Evolutionary conservation across 2,888 invertebrate genomes (phyloP), one percentile per base, ranked within the genome.

Genomic region (Zhengitettix transpicula): DNA sequence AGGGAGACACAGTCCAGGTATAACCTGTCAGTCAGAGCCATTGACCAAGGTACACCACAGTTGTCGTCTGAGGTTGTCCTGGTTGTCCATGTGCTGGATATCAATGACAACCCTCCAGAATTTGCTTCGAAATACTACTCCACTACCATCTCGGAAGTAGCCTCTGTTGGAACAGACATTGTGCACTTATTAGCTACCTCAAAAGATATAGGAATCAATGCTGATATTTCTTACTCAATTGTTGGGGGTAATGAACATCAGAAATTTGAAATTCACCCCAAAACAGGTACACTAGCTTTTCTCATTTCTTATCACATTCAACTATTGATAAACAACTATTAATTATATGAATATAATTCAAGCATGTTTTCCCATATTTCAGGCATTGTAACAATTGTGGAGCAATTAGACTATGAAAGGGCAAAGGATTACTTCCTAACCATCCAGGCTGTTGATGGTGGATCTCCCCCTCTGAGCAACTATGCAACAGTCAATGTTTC

Each of bases 41-140:
- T 79, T 40, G 97, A 98, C 76, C 84, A 83, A 65, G 95, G 95
- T 17, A 77, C 76, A 0, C 92, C 93, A 0, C 80, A 83, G 67
- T 75, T 85, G 63, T 81, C 82, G 60, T 83, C 84, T 65, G 75
- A 80, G 3, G 82, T 87, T 41, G 77, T 79, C 62, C 75, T 93
- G 63, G 80, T 84, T 42, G 85, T 94, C 54, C 84, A 88, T 69
- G 89, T 94, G 15, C 84, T 90, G 70, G 95, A 96, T 73, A 89
- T 94, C 64, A 95, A 90, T 70, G 96, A 97, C 74, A 96, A 96
- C 77, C 93, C 95, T 41, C 98, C 98, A 11, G 91, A 91, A 74
- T 98, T 98, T 73, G 85, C 74, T 55, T 82, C 85, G 63, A 85
- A 85, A 67, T 82, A 83, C 65, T 96, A 95, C 73, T 81, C 80